phyloP scores from a whole-genome alignment of 1,140 invertebrate genomes.

The Ectropis grisescens region DNA sequence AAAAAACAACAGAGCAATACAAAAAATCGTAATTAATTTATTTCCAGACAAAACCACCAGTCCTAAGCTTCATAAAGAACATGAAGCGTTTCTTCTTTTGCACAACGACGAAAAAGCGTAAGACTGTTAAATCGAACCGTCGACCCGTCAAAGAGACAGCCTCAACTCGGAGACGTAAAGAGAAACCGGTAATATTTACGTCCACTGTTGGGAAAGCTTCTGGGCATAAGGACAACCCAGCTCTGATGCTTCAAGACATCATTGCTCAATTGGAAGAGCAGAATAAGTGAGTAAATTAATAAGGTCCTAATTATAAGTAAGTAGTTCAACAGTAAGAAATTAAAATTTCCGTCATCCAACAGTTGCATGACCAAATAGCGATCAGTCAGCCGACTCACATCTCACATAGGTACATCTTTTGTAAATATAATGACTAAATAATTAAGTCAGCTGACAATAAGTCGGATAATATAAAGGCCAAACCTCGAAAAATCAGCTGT shows the following conservation, averaged over 20 bases:
- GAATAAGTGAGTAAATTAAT: constrained; percentile 69
- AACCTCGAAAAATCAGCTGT: no score
- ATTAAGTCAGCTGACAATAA: no score
- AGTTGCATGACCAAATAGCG: no score
- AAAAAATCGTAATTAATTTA: no score
- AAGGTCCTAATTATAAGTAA: no score
- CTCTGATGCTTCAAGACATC: constrained; percentile 71
- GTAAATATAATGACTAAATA: no score
- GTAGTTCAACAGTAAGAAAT: no score
- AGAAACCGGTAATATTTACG: constrained; percentile 46
- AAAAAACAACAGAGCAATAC: no score
- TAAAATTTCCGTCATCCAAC: no score
- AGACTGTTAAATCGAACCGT: constrained; percentile 7
- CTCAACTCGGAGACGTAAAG: constrained; percentile 18
- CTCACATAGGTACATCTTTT: no score
- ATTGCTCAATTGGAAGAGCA: constrained; percentile 74
- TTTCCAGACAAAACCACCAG: constrained; percentile 43
- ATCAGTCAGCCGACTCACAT: no score
- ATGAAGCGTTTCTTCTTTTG: constrained; percentile 57
- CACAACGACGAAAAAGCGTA: constrained; percentile 51
- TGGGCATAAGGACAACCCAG: constrained; percentile 46
- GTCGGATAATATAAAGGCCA: no score
- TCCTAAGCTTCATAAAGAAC: constrained; percentile 45
- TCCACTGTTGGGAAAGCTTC: constrained; percentile 65
- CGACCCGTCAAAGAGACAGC: not conserved